phyloP scores from a whole-genome alignment of 1,140 invertebrate genomes.

The Epicauta chinensis region DNA sequence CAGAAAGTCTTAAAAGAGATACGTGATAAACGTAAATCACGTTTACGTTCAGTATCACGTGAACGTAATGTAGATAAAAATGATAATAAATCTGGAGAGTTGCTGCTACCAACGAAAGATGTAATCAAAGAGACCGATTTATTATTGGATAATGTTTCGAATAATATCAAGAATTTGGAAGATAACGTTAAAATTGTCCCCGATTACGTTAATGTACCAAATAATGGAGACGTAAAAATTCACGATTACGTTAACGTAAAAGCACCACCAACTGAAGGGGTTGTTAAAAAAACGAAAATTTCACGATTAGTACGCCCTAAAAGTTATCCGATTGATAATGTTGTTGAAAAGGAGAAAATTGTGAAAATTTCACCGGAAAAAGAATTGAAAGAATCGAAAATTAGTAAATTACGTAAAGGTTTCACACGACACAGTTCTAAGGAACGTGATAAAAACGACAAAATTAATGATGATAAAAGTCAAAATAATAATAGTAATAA shows the following conservation, averaged over 20 bases:
- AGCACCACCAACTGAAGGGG: constrained; percentile 10
- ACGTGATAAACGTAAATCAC: constrained; percentile 50
- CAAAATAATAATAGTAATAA: constrained; percentile 42
- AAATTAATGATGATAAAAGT: constrained; percentile 37
- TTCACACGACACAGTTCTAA: constrained; percentile 39
- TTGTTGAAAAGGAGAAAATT: constrained; percentile 40
- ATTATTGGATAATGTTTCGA: constrained; percentile 30
- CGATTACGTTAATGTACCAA: constrained; percentile 26
- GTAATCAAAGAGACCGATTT: constrained; percentile 21
- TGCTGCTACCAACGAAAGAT: neutral
- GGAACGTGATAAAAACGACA: constrained; percentile 44
- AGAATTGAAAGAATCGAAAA: constrained; percentile 45
- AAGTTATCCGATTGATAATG: constrained; percentile 45
- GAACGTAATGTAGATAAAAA: constrained; percentile 17
- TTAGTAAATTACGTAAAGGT: constrained; percentile 43
- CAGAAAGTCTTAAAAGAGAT: constrained; percentile 59
- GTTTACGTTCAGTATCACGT: constrained; percentile 33
- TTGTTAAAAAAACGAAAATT: constrained; percentile 40
- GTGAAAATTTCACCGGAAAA: constrained; percentile 37
- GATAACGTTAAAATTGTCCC: constrained; percentile 20
- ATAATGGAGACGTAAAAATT: constrained; percentile 28
- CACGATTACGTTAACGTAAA: constrained; percentile 29
- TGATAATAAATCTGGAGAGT: no score
- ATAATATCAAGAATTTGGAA: constrained; percentile 36
- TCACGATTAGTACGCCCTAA: constrained; percentile 55